Evolutionary conservation across 2,797 vertebrate species (phyloP), one percentile per base, ranked within the genome.

Genomic region (Limosa lapponica): DNA sequence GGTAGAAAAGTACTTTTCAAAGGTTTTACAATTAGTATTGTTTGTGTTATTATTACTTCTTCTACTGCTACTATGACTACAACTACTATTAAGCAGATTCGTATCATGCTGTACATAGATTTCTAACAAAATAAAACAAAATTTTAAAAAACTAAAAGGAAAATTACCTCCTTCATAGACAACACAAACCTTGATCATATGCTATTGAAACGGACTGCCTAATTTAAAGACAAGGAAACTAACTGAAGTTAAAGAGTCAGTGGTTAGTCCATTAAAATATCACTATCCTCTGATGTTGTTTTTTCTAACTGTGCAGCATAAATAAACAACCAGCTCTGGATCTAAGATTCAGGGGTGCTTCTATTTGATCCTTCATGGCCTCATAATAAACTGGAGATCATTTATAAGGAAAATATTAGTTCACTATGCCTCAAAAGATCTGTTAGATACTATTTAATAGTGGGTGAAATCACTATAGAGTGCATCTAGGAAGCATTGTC

Each of bases 291-390:
- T 94, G 69, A 90, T 81, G 66, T 23, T 87, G 27, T 65, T 96
- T 95, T 95, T 85, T 91, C 73, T 91, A 90, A 87, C 55, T 77
- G 32, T 62, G 51, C 22, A 57, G 57, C 79, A 85, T 81, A 96
- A 94, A 94, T 88, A 87, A 95, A 62, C 44, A 84, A 65, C 67
- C 78, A 77, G 5, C 66, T 94, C 88, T 90, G 49, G 72, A 93
- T 49, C 72, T 77, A 36, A 92, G 83, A 94, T 94, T 96, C 87
- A 91, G 57, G 54, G 65, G 55, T 74, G 87, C 57, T 96, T 95
- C 92, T 96, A 95, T 95, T 92, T 91, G 64, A 96, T 96, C 71
- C 87, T 95, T 89, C 77, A 84, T 75, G 15, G 84, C 61, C 44
- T 94, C 87, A 37, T 96, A 92, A 96, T 93, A 96, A 97, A 85